A percentile compares a stretch with the other conserved stretches of the same genome.
Conservation (phyloP, 2,797 vertebrate species). For the Emys orbicularis region DNA sequence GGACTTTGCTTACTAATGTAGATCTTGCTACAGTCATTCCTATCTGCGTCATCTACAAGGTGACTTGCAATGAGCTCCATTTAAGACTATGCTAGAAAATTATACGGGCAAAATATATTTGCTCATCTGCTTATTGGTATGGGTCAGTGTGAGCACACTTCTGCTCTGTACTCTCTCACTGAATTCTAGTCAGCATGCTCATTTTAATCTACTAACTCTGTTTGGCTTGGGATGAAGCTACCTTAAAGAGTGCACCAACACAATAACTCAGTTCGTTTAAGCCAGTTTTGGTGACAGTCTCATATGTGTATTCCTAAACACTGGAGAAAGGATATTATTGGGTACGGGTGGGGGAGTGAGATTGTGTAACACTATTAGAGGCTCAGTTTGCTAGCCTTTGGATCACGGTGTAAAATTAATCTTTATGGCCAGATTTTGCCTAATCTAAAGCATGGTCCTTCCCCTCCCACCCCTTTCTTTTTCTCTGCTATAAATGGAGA, state of each 20-base stretch:
- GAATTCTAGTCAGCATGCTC: background rate
- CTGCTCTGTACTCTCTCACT: background rate
- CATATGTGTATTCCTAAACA: background rate
- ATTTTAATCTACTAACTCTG: constrained; percentile 1
- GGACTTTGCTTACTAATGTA: background rate
- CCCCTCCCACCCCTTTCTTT: background rate
- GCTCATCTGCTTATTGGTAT: background rate
- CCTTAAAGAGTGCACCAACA: background rate
- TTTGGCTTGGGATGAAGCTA: background rate
- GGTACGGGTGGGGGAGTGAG: background rate
- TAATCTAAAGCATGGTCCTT: background rate
- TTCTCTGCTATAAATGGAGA: background rate
- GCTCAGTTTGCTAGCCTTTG: background rate
- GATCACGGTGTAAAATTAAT: background rate
- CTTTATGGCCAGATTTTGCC: background rate
- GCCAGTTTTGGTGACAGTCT: background rate
- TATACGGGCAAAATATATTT: accelerated
- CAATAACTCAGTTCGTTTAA: background rate
- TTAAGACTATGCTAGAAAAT: background rate
- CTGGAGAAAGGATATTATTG: background rate
- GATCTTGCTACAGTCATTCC: background rate
- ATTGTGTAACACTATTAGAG: background rate
- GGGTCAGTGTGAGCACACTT: background rate
- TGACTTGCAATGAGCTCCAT: background rate
- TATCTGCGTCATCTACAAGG: background rate